A percentile compares a stretch with the other conserved stretches of the same genome.
These are phyloP conservation scores for Phylloscopus whistleri DNA, from an alignment of 2,113 vertebrate genomes.

Conservation along the genomic window DNA sequence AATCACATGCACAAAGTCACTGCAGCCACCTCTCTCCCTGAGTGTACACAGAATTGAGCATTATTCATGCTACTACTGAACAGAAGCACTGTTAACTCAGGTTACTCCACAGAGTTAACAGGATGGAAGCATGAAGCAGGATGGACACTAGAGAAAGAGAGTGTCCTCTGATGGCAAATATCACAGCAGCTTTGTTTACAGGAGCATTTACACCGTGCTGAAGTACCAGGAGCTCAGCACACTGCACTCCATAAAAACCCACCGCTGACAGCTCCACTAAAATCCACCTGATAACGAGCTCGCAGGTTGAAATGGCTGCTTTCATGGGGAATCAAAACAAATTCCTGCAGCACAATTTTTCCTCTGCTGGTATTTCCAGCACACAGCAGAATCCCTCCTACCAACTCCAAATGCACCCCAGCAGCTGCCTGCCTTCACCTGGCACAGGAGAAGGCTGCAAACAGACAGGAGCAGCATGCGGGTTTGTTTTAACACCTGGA, in stretches of 20 bases:
- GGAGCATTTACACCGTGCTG: neutral
- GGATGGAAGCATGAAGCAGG: neutral
- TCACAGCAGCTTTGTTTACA: neutral
- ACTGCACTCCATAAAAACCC: neutral
- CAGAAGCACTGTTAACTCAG: neutral
- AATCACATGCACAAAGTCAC: neutral
- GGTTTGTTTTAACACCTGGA: neutral
- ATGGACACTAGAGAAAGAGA: neutral
- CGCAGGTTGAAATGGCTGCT: neutral
- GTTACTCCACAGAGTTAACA: neutral
- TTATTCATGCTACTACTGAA: neutral
- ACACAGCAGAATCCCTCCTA: neutral
- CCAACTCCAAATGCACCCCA: neutral
- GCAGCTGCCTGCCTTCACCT: neutral
- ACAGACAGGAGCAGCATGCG: neutral
- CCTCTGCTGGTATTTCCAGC: neutral
- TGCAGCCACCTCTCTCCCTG: neutral
- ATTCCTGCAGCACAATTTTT: neutral
- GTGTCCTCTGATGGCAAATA: neutral
- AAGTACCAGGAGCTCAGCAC: neutral
- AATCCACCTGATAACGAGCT: neutral
- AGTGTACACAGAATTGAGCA: neutral
- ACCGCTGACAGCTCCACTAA: neutral
- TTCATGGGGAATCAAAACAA: neutral
- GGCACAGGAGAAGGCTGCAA: neutral